Evolutionary conservation across 2,797 vertebrate species (phyloP).

Genomic region (Myotis myotis): DNA sequence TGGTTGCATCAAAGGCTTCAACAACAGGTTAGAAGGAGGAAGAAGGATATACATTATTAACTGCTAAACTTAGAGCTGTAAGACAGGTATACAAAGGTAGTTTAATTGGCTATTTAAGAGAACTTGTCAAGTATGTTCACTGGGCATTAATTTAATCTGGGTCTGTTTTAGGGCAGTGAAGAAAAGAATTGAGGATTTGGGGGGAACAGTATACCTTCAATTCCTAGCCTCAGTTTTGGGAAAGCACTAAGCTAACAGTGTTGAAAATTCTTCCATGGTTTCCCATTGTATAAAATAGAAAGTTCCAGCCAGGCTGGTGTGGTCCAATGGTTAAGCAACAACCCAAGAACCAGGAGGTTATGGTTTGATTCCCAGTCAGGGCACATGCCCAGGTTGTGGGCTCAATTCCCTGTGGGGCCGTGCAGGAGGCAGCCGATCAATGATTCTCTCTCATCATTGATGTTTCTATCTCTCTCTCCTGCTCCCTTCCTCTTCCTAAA

Average conservation of each 20-base stretch:
- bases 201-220: background rate
- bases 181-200: background rate
- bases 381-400: too few relatives aligned
- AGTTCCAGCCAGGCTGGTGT: background rate
- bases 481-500: too few relatives aligned
- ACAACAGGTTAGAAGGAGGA: background rate
- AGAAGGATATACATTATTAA: background rate
- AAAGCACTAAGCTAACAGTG: background rate
- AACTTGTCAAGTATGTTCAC: background rate
- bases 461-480: too few relatives aligned
- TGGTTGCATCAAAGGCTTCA: constrained; percentile 6
- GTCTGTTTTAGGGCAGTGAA: background rate
- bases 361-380: too few relatives aligned
- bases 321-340: too few relatives aligned
- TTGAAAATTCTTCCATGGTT: background rate
- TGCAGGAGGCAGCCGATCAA: too few relatives aligned
- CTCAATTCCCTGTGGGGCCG: too few relatives aligned
- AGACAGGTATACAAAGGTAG: background rate
- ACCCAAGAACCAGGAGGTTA: too few relatives aligned
- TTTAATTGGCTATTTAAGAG: constrained; percentile 9
- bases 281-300: background rate
- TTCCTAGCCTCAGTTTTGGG: background rate
- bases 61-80: background rate
- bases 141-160: constrained; percentile 10
- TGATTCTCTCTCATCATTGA: too few relatives aligned